phyloP scores from a whole-genome alignment of 2,113 vertebrate species.

The Scytalopus superciliaris region DNA sequence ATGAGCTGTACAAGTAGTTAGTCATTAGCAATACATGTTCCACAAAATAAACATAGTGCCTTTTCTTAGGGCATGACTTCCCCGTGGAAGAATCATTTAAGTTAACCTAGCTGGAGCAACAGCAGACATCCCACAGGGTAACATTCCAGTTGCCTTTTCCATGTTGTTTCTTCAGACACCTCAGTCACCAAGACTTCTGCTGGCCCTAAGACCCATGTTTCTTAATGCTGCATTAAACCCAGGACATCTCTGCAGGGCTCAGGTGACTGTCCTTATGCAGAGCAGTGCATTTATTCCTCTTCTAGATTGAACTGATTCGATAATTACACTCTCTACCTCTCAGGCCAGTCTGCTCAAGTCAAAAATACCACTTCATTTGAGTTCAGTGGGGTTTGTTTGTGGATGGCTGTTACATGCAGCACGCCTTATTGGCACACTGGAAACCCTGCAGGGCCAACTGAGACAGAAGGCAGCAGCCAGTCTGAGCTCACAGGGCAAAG shows the following conservation, averaged over 20 bases:
- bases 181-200: neutral
- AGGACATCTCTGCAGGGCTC: neutral
- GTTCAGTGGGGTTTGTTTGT: neutral
- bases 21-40: neutral
- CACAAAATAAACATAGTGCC: neutral
- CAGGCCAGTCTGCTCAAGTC: neutral
- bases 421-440: neutral
- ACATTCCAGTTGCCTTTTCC: neutral
- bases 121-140: accelerated
- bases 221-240: neutral
- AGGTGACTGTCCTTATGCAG: neutral
- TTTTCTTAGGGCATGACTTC: neutral
- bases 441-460: neutral
- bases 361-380: neutral
- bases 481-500: neutral
- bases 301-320: neutral
- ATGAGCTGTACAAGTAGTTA: neutral
- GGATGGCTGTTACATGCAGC: neutral
- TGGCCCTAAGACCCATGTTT: neutral
- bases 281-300: neutral
- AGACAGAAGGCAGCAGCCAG: neutral
- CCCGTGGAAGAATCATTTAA: neutral
- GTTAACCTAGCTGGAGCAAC: neutral
- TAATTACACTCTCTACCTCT: neutral
- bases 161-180: neutral